Evolutionary conservation across 1,140 invertebrate species (phyloP), one percentile per base, ranked within the genome.

Genomic region (Pygmarrhopalites habei): DNA sequence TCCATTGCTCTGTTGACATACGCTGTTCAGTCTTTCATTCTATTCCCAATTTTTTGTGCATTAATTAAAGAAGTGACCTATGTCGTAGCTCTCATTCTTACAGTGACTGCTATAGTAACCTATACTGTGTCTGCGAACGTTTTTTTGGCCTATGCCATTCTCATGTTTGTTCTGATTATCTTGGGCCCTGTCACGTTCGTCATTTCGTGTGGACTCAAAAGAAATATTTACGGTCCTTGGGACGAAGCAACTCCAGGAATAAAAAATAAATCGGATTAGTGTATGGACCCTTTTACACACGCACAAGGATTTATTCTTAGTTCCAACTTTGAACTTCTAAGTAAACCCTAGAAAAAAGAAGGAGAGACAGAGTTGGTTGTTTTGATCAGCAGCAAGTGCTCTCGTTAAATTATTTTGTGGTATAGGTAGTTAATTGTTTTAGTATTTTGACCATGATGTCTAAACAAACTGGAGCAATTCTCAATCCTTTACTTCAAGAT

Each of bases 1-100:
- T 89, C 90, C 0, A 96, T 96, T 78, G 85, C 91, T 10, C 78
- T 95, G 25, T 80, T 97, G 7, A 88, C 89, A 0, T 82, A 91
- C 62, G 85, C 94, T 0, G 88, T 92, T 1, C 82, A 89, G 70
- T 81, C 88, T 67, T 98, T 98, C 79, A 90, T 92, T 0, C 75
- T 97, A 14, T 88, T 89, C 73, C 93, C 94, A 7, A 82, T 88
- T 60, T 77, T 97, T 19, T 80, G 90, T 63, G 79, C 81, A 68
- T 63, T 85, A 62, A 46, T 68, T 52, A 73, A 82, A 70, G 75
- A 75, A 59, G 68, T 76, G 52, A 47, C 77, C 47, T 59, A 75
- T 7, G 61, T 74, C 25, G 55, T 71, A 19, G 63, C 53, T 32
- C 68, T 76, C 26, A 57, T 75, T 51, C 55, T 75, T 32, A 64